These are phyloP conservation scores for Polyommatus iphigenia DNA, from an alignment of 2,888 invertebrate species.

Conservation along the genomic window DNA sequence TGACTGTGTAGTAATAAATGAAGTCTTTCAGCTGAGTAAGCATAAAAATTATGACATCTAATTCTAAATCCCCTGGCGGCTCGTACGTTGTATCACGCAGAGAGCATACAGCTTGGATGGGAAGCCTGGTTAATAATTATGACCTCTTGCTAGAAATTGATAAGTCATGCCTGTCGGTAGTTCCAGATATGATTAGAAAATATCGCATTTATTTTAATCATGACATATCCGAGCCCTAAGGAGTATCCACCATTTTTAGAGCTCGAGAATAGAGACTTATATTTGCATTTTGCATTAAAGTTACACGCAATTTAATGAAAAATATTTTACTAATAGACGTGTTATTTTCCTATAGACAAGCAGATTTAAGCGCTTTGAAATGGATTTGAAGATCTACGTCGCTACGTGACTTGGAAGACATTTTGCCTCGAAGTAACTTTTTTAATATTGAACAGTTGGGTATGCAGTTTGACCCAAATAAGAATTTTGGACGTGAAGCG, in stretches of 20 bases:
- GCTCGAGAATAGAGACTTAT: not conserved
- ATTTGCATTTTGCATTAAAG: not conserved
- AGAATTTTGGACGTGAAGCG: not conserved
- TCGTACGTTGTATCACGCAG: conserved; percentile 26
- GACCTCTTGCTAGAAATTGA: conserved; percentile 23
- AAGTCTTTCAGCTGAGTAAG: conserved; percentile 13
- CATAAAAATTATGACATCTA: conserved; percentile 25
- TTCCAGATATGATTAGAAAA: conserved; percentile 18
- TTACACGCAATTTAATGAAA: not conserved
- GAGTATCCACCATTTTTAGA: not conserved
- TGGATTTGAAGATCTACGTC: not conserved
- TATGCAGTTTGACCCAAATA: conserved; percentile 11
- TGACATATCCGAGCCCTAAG: not conserved
- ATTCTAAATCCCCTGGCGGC: conserved; percentile 4
- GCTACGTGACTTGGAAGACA: not conserved
- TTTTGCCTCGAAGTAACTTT: not conserved
- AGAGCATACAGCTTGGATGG: conserved; percentile 10
- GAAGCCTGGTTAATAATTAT: conserved; percentile 18
- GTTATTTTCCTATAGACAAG: not conserved
- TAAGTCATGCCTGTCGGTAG: conserved; percentile 29
- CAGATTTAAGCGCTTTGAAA: not conserved
- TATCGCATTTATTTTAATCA: conserved; percentile 21
- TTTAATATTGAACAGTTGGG: not conserved
- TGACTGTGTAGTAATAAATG: conserved; percentile 18
- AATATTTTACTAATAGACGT: not conserved